These are phyloP conservation scores for Rhagonycha lutea DNA, from an alignment of 2,888 invertebrate genomes.

Conservation along the genomic window DNA sequence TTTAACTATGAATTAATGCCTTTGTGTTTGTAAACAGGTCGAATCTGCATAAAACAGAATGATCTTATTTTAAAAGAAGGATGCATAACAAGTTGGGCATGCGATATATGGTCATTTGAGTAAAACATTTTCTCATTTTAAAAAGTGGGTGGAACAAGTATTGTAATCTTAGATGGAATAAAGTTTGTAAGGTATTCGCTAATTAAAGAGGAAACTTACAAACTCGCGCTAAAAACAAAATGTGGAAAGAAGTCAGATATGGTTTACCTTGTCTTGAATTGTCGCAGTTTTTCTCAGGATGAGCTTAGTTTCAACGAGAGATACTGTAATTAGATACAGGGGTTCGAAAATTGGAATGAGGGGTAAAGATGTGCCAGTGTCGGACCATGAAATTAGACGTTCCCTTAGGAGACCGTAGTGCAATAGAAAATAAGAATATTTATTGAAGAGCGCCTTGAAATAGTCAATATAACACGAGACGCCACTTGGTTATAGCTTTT, in stretches of 20 bases:
- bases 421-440: constrained; percentile 48
- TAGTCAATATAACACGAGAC: constrained; percentile 35
- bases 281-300: constrained; percentile 24
- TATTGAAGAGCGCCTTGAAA: constrained; percentile 38
- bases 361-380: constrained; percentile 47
- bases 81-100: not conserved
- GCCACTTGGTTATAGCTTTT: constrained; percentile 37
- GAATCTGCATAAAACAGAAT: not conserved
- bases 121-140: constrained; percentile 44
- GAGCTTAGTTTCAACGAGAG: constrained; percentile 46
- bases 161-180: constrained; percentile 41
- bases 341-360: constrained; percentile 49
- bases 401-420: constrained; percentile 42
- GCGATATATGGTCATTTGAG: not conserved
- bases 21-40: not conserved
- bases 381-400: constrained; percentile 53
- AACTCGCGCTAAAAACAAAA: constrained; percentile 5
- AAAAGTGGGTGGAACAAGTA: constrained; percentile 40
- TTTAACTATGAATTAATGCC: not conserved
- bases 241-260: constrained; percentile 3
- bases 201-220: constrained; percentile 37
- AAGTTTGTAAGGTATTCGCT: constrained; percentile 35
- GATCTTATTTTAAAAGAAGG: not conserved
- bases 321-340: constrained; percentile 53
- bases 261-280: constrained; percentile 2